Evolutionary conservation across 2,113 vertebrate species (phyloP).

Genomic region (Pampusana beccarii): DNA sequence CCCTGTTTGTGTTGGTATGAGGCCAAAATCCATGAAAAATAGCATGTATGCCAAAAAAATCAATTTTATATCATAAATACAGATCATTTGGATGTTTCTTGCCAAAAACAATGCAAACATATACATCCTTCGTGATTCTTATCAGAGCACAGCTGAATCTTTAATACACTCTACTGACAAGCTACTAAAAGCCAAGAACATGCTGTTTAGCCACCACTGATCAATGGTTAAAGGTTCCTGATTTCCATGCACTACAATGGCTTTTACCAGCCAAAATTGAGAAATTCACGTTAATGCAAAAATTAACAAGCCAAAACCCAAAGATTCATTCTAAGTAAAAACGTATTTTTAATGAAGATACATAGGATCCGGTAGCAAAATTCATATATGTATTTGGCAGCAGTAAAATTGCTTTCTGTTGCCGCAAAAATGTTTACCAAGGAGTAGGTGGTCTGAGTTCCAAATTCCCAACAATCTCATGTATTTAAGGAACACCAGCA

Average conservation of each 20-base stretch:
- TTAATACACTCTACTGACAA: constrained; percentile 24
- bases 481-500: neutral
- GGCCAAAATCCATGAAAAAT: constrained; percentile 67
- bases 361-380: neutral
- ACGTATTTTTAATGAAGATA: neutral
- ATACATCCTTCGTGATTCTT: constrained; percentile 65
- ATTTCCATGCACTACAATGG: neutral
- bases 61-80: constrained; percentile 65
- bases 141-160: constrained; percentile 61
- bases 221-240: neutral
- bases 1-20: constrained; percentile 59
- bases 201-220: neutral
- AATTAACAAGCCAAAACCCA: neutral
- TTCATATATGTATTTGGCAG: neutral
- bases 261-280: neutral
- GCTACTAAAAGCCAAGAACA: constrained; percentile 31
- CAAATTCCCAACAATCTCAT: rapidly evolving
- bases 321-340: neutral
- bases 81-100: constrained; percentile 58
- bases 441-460: neutral
- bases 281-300: neutral
- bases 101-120: constrained; percentile 71
- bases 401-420: neutral
- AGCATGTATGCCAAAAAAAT: constrained; percentile 59
- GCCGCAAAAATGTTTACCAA: neutral